These are phyloP conservation scores for Pogonocherus hispidulus DNA, from an alignment of 2,888 invertebrate species.

Conservation along the genomic window DNA sequence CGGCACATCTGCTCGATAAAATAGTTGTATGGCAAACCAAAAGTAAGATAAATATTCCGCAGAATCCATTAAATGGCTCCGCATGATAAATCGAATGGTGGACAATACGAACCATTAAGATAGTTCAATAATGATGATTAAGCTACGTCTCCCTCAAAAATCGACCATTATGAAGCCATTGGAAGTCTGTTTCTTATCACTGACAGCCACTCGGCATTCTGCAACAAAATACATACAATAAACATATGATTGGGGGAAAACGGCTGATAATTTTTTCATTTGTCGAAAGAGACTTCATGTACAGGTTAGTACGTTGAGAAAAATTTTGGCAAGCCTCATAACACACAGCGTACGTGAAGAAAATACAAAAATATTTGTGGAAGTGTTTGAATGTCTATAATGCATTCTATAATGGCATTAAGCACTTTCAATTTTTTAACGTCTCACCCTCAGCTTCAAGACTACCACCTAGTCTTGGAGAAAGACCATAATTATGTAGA, in stretches of 20 bases:
- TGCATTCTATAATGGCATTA: too few relatives aligned
- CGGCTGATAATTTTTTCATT: too few relatives aligned
- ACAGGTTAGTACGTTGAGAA: too few relatives aligned
- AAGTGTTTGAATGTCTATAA: too few relatives aligned
- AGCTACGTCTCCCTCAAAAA: conserved; percentile 65
- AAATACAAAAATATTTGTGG: too few relatives aligned
- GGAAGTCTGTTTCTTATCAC: conserved; percentile 57
- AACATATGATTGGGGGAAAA: conserved; percentile 41
- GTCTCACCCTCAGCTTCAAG: too few relatives aligned
- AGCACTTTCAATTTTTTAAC: too few relatives aligned
- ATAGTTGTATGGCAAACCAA: conserved; percentile 53
- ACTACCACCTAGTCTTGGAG: too few relatives aligned
- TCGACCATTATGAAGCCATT: conserved; percentile 63
- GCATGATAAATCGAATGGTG: conserved; percentile 66
- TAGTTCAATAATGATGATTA: conserved; percentile 69
- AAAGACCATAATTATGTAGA: too few relatives aligned
- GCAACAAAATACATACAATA: conserved; percentile 51
- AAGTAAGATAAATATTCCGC: conserved; percentile 60
- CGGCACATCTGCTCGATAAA: conserved; percentile 49
- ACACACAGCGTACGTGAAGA: too few relatives aligned
- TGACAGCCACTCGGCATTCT: conserved; percentile 47
- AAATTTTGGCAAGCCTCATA: too few relatives aligned
- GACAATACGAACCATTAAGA: conserved; percentile 68
- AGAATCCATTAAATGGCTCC: conserved; percentile 63
- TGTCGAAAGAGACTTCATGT: too few relatives aligned